phyloP scores from a whole-genome alignment of 2,888 invertebrate genomes.

The Operophtera brumata region DNA sequence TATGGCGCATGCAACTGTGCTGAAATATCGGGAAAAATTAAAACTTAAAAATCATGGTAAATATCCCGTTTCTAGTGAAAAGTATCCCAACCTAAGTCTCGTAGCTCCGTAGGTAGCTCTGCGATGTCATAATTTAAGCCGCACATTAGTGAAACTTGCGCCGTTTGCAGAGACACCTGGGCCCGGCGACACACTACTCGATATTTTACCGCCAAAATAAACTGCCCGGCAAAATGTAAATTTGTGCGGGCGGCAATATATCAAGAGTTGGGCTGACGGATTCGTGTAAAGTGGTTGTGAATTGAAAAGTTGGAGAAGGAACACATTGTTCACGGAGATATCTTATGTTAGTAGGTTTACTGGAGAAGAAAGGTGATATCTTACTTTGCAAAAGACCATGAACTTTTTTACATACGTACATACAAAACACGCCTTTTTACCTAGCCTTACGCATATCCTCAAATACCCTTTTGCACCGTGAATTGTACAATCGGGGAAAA shows the following conservation, averaged over 20 bases:
- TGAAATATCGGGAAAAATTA: too few relatives aligned
- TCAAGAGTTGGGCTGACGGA: constrained; percentile 44
- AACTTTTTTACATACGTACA: constrained; percentile 10
- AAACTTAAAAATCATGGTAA: too few relatives aligned
- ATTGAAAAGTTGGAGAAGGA: constrained; percentile 26
- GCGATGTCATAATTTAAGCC: constrained; percentile 77
- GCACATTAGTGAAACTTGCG: constrained; percentile 77
- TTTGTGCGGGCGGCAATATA: constrained; percentile 50
- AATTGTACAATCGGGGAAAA: too few relatives aligned
- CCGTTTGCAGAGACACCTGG: constrained; percentile 73
- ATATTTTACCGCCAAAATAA: constrained; percentile 67
- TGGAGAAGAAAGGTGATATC: not conserved
- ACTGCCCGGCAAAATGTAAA: constrained; percentile 61
- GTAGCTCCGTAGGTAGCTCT: constrained; percentile 38
- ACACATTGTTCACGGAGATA: constrained; percentile 18
- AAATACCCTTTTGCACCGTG: too few relatives aligned
- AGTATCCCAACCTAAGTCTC: constrained; percentile 26
- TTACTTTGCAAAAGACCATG: constrained; percentile 6
- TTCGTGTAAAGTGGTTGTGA: constrained; percentile 37
- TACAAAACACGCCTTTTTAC: too few relatives aligned
- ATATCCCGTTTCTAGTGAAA: too few relatives aligned
- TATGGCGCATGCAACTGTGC: too few relatives aligned
- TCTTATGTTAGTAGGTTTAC: constrained; percentile 13
- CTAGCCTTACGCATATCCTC: too few relatives aligned
- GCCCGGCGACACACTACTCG: constrained; percentile 61